A percentile compares a stretch with the other conserved stretches of the same genome.
phyloP scores from a whole-genome alignment of 2,888 invertebrate genomes.

The Mechanitis messenoides region DNA sequence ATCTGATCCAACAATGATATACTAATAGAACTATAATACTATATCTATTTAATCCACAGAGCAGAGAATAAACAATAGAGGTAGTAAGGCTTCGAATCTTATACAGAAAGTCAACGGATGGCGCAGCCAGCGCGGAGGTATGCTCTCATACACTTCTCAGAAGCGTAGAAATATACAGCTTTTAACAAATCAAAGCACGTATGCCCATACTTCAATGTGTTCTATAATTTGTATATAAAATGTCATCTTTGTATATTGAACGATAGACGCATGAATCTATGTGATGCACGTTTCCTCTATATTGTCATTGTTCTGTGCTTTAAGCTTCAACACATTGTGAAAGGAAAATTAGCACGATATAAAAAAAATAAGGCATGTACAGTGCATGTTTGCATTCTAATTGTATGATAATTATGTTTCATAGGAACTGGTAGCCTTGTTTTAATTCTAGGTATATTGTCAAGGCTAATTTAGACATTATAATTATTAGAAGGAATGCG shows the following conservation, averaged over 20 bases:
- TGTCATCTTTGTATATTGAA: background rate
- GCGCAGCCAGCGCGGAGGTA: conserved; percentile 74
- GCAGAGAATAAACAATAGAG: conserved; percentile 72
- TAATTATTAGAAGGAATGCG: conserved; percentile 1
- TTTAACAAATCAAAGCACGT: background rate
- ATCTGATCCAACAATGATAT: background rate
- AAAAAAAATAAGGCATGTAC: conserved; percentile 39
- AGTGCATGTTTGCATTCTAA: conserved; percentile 49
- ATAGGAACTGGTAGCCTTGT: conserved; percentile 39
- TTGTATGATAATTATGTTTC: conserved; percentile 40
- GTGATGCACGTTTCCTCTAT: conserved; percentile 30
- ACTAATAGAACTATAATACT: conserved; percentile 5
- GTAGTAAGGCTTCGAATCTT: conserved; percentile 62
- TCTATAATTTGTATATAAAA: background rate
- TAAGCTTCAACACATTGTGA: conserved; percentile 22
- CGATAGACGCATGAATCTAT: conserved; percentile 31
- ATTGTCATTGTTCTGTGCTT: conserved; percentile 31
- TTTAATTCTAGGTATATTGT: conserved; percentile 37
- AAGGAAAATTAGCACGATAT: conserved; percentile 38
- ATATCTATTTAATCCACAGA: conserved; percentile 66
- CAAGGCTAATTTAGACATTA: conserved; percentile 42
- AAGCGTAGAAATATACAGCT: conserved; percentile 7
- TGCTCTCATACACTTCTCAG: conserved; percentile 34
- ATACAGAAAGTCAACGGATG: conserved; percentile 69
- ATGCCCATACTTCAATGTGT: background rate